Evolutionary conservation across 2,113 vertebrate species (phyloP).

Genomic region (Bettongia penicillata): DNA sequence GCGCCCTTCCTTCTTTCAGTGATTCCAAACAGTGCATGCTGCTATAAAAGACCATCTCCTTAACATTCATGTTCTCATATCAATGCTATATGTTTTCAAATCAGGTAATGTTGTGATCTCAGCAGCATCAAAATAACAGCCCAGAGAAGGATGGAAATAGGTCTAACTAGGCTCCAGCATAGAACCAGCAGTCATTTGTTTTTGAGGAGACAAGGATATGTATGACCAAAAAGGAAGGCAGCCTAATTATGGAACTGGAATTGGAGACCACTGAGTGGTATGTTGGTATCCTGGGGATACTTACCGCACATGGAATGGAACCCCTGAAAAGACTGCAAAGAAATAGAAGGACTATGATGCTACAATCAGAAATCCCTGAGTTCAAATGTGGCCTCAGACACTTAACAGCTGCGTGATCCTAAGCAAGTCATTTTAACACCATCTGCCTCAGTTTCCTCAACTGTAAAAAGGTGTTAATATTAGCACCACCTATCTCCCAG

Average conservation of each 20-base stretch:
- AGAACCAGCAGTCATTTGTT: background rate
- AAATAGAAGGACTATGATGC: background rate
- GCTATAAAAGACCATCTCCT: background rate
- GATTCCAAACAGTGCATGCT: background rate
- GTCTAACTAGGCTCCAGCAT: background rate
- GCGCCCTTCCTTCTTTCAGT: background rate
- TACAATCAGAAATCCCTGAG: background rate
- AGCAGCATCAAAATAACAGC: background rate
- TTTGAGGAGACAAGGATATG: background rate
- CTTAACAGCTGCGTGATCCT: background rate
- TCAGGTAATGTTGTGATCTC: background rate
- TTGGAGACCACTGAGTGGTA: background rate
- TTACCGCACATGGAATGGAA: background rate
- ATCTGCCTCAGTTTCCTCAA: background rate
- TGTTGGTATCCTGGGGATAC: background rate
- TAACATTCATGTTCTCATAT: background rate
- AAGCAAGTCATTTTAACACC: background rate
- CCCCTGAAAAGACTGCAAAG: background rate
- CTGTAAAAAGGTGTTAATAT: background rate
- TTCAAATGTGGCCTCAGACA: background rate
- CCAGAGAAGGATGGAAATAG: background rate
- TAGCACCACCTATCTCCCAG: background rate
- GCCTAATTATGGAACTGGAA: background rate
- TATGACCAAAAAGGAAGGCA: background rate
- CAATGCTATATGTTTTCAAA: background rate